Evolutionary conservation across 2,888 invertebrate species (phyloP).

Genomic region (Macrosiphum euphorbiae): DNA sequence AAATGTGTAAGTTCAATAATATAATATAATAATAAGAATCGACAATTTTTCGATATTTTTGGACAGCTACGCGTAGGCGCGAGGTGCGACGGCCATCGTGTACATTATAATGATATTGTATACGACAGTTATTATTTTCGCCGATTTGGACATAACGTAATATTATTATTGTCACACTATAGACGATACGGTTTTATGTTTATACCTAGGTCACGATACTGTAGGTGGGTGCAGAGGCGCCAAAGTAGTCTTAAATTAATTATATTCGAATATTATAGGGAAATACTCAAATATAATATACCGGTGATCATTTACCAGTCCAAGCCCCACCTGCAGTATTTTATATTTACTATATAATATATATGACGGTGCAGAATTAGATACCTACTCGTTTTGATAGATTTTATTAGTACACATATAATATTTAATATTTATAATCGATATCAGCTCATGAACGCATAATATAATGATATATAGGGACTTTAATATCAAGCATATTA

Average conservation of each 20-base stretch:
- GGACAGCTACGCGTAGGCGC: not conserved
- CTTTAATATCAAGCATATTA: not conserved
- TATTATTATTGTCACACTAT: not conserved
- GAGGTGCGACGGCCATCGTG: not conserved
- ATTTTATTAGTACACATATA: not conserved
- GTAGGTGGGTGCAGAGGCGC: not conserved
- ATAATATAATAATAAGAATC: too few species aligned
- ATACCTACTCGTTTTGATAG: not conserved
- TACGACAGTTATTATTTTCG: not conserved
- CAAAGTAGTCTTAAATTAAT: not conserved
- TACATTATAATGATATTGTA: not conserved
- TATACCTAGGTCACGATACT: not conserved
- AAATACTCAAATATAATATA: not conserved
- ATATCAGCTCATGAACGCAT: not conserved
- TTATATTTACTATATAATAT: not conserved
- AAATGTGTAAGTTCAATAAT: not conserved
- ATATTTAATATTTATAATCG: not conserved
- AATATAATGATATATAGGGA: not conserved
- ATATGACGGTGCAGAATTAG: not conserved
- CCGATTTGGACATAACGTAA: not conserved
- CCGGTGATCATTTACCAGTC: too few species aligned
- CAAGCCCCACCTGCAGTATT: too few species aligned
- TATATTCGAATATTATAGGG: not conserved
- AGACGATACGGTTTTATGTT: not conserved
- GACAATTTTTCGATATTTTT: too few species aligned